Percentiles rank a stretch among this genome's conserved stretches.
Evolutionary conservation across 2,797 vertebrate species (phyloP).

Genomic region (Melanogrammus aeglefinus): DNA sequence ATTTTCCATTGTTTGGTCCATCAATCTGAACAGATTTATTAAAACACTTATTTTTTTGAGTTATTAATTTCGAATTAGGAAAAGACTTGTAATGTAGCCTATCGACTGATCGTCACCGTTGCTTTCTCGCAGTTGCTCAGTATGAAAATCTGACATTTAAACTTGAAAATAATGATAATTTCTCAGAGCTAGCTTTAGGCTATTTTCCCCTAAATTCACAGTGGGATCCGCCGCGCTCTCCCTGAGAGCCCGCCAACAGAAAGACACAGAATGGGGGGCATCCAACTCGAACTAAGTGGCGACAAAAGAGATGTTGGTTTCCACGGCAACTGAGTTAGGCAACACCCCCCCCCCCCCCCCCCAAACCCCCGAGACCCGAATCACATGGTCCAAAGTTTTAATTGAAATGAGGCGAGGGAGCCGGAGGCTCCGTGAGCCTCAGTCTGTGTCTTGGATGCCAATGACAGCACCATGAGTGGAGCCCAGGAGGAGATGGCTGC

Average conservation of each 20-base stretch:
- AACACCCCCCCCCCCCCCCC: not conserved
- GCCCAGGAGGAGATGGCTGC: conserved; percentile 20
- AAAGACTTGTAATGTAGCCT: not conserved
- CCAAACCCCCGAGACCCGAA: not conserved
- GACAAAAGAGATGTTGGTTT: conserved; percentile 58
- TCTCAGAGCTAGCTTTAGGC: no score
- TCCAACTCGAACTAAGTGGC: conserved; percentile 38
- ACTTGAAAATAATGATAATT: not conserved
- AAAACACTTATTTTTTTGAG: not conserved
- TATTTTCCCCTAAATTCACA: no score
- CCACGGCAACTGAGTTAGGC: conserved; percentile 59
- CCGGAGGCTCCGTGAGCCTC: conserved; percentile 23
- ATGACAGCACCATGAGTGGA: conserved; percentile 62
- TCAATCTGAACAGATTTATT: not conserved
- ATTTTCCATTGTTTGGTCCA: not conserved
- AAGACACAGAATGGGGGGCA: conserved; percentile 23
- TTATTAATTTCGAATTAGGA: not conserved
- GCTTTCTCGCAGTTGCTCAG: not conserved
- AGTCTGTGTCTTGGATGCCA: conserved; percentile 40
- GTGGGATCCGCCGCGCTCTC: conserved; percentile 27
- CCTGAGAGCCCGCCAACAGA: conserved; percentile 65
- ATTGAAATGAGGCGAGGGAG: conserved; percentile 35
- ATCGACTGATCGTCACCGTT: no score
- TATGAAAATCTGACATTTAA: not conserved
- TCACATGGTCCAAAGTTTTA: conserved; percentile 60